Evolutionary conservation across 1,140 invertebrate genomes (phyloP).

Genomic region (Aricia agestis): DNA sequence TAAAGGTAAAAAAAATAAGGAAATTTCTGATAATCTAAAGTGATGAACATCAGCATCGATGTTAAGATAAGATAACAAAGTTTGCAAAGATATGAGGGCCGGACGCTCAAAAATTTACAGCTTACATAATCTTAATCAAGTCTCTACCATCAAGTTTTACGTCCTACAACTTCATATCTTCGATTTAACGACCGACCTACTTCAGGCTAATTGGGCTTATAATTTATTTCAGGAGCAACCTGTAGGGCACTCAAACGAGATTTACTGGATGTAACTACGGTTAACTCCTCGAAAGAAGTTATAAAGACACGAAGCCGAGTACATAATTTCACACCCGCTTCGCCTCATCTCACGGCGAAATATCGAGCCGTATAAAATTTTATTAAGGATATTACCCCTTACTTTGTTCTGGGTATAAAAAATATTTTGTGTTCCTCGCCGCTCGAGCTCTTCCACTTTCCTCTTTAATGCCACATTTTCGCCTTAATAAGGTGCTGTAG

Average conservation of each 20-base stretch:
- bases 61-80: neutral
- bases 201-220: neutral
- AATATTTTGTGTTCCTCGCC: conserved; percentile 58
- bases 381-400: conserved; percentile 65
- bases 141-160: neutral
- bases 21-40: too few relatives aligned
- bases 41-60: too few relatives aligned
- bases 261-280: conserved; percentile 8
- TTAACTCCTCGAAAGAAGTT: conserved; percentile 42
- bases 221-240: neutral
- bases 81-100: neutral
- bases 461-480: conserved; percentile 65
- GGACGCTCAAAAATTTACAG: neutral
- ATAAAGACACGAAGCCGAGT: conserved; percentile 50
- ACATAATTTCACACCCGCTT: conserved; percentile 70
- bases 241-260: conserved; percentile 6
- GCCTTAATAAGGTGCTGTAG: conserved; percentile 64
- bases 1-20: too few relatives aligned
- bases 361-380: conserved; percentile 73
- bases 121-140: neutral
- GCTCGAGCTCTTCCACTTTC: conserved; percentile 40
- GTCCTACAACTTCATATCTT: neutral
- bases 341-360: conserved; percentile 68
- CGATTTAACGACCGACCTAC: conserved; percentile 2
- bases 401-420: conserved; percentile 59